Conservation (phyloP, 2,888 invertebrate species). For the Vesta saturnalis region DNA sequence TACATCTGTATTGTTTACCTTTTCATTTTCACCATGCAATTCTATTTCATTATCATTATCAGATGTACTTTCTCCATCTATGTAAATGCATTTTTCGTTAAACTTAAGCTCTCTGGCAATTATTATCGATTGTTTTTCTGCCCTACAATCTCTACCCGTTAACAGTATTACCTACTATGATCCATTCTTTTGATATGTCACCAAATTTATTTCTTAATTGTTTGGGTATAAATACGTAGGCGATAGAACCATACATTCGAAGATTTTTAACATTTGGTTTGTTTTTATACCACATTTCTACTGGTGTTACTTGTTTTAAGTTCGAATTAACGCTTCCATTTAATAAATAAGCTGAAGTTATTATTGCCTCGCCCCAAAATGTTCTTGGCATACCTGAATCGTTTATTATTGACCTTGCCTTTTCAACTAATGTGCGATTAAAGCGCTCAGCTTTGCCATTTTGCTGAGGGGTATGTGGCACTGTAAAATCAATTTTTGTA, state of each 20-base stretch:
- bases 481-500: slow-evolving; percentile 26
- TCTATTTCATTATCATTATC: no score
- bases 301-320: slow-evolving; percentile 19
- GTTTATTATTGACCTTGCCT: slow-evolving; percentile 19
- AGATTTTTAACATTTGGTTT: slow-evolving; percentile 19
- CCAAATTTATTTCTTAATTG: slow-evolving; percentile 22
- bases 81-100: no score
- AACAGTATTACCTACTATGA: no score
- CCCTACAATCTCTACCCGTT: slow-evolving; percentile 37
- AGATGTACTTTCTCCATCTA: no score
- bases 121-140: slow-evolving; percentile 31
- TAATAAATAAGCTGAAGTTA: slow-evolving; percentile 23
- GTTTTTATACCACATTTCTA: slow-evolving; percentile 23
- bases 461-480: slow-evolving; percentile 25
- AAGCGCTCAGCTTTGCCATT: slow-evolving; percentile 32
- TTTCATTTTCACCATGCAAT: no score
- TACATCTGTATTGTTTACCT: no score
- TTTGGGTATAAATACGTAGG: slow-evolving; percentile 26
- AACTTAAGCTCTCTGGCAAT: no score
- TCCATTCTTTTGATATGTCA: slow-evolving; percentile 28
- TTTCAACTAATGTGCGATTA: no score
- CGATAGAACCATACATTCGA: slow-evolving; percentile 22
- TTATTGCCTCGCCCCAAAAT: slow-evolving; percentile 30
- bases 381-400: slow-evolving; percentile 20
- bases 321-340: slow-evolving; percentile 17